phyloP scores from a whole-genome alignment of 1,140 invertebrate genomes.

The Zaprionus camerounensis region DNA sequence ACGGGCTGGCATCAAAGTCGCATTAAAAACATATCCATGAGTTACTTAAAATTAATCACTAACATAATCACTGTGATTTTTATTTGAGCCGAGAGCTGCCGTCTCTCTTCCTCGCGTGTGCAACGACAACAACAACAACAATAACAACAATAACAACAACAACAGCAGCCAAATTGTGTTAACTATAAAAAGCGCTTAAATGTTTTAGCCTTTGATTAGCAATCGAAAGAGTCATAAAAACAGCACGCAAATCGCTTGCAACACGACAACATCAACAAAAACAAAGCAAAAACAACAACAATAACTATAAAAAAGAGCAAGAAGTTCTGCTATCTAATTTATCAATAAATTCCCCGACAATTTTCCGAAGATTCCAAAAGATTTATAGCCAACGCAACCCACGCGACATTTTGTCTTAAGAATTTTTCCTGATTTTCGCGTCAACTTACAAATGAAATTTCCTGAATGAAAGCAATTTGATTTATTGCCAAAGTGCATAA shows the following conservation, averaged over 20 bases:
- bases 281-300: slow-evolving; percentile 19
- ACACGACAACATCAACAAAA: slow-evolving; percentile 14
- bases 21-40: slow-evolving; percentile 82
- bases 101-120: slow-evolving; percentile 50
- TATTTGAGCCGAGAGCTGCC: slow-evolving; percentile 63
- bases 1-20: slow-evolving; percentile 60
- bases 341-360: slow-evolving; percentile 45
- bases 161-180: slow-evolving; percentile 37
- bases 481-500: slow-evolving; percentile 57
- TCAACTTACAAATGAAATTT: slow-evolving; percentile 35
- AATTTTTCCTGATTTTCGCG: slow-evolving; percentile 31
- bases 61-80: slow-evolving; percentile 83
- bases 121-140: slow-evolving; percentile 52
- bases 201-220: slow-evolving; percentile 45
- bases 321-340: slow-evolving; percentile 26
- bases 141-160: slow-evolving; percentile 37
- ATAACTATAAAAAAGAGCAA: slow-evolving; percentile 20
- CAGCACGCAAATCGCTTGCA: slow-evolving; percentile 26
- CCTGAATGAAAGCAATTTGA: slow-evolving; percentile 50
- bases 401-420: slow-evolving; percentile 47
- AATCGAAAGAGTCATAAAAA: slow-evolving; percentile 23
- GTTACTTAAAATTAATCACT: slow-evolving; percentile 83
- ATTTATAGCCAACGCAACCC: slow-evolving; percentile 68
- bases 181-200: slow-evolving; percentile 52
- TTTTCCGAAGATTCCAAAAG: slow-evolving; percentile 45